Evolutionary conservation across 1,140 invertebrate species (phyloP), one percentile per base, ranked within the genome.

Genomic region (Drosophila arawakana): DNA sequence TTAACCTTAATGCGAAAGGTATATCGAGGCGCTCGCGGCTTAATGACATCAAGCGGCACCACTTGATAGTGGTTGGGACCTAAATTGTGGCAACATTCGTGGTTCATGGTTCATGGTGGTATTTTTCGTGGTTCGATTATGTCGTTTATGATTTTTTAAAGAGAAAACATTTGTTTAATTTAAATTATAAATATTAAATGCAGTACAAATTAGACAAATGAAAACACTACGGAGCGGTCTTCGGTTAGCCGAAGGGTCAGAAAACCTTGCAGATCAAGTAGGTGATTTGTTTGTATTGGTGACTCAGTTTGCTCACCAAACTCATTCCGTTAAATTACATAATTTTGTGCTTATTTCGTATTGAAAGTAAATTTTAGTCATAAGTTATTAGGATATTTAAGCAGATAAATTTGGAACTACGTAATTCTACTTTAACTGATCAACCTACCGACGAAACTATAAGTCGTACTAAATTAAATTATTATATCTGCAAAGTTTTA

Each of bases 1-100:
- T 88, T 85, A 76, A 91, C 74, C 83, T 91, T 91, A 81, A 91
- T 88, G 78, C 90, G 85, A 91, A 91, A 91, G 62, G 90, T 84
- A 78, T 91, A 91, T 54, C 90, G 81, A 57, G 90, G 90, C 54
- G 90, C 85, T 49, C 90, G 90, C 66, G 77, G 77, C 86, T 90
- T 91, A 69, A 84, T 70, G 44, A 91, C 77, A 88, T 91, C 90
- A 82, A 91, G 80, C 41, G 90, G 85, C 59, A 91, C 90, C 75
- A 91, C 85, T 47, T 73, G 82, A 78, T 91, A 91, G 75, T 91
- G 85, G 59, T 90, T 91, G 57, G 90, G 90, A 78, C 81, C 90
- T 91, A 77, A 73, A 59, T 50, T 9, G 58, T 49, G 54, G 35
- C 46, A 47, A 46, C 62, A 49, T 70, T 47, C 44, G 59, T 61